Evolutionary conservation across 1,140 invertebrate species (phyloP).

Genomic region (Solen grandis): DNA sequence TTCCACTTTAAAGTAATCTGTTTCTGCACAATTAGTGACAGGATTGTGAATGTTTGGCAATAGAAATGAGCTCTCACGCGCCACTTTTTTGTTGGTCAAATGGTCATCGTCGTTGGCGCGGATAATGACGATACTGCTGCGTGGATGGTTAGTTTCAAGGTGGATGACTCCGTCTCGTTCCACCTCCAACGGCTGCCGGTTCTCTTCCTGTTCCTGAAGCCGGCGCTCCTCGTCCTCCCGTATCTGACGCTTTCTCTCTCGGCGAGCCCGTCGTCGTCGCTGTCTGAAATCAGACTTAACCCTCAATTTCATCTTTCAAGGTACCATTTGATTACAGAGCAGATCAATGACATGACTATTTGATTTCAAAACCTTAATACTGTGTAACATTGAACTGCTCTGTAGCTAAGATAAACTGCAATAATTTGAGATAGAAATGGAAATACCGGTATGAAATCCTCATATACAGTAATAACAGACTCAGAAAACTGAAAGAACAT

Average conservation of each 20-base stretch:
- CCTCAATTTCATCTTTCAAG: no score
- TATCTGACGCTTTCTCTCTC: conserved; percentile 22
- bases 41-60: conserved; percentile 6
- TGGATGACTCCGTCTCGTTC: conserved; percentile 48
- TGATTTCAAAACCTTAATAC: no score
- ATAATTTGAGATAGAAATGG: no score
- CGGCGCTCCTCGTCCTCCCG: conserved; percentile 15
- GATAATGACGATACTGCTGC: conserved; percentile 64
- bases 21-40: neutral
- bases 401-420: no score
- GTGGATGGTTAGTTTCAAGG: conserved; percentile 44
- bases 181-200: neutral
- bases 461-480: no score
- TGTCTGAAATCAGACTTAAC: conserved; percentile 53
- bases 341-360: no score
- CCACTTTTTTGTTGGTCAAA: conserved; percentile 56
- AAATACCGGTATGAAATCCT: no score
- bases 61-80: conserved; percentile 37
- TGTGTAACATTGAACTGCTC: no score
- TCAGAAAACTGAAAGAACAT: no score
- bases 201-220: conserved; percentile 27
- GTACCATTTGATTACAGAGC: no score
- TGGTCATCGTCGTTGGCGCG: conserved; percentile 54
- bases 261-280: conserved; percentile 40
- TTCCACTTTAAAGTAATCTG: neutral